Evolutionary conservation across 2,797 vertebrate species (phyloP), one percentile per base, ranked within the genome.

Genomic region (Betta splendens): DNA sequence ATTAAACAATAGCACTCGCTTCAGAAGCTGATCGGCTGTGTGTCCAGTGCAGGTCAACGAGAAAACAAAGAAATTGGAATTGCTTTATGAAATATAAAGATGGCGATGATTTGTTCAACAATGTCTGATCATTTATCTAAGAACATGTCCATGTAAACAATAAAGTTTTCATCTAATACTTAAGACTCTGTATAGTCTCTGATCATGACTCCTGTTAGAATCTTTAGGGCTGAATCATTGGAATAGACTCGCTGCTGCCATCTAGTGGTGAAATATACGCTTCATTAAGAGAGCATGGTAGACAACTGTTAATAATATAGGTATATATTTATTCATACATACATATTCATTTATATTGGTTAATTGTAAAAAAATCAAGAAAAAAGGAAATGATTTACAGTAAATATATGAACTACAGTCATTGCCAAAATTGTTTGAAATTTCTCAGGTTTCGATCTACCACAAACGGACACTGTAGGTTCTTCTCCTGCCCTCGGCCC

Each of bases 281-380:
- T 42, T n/a, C 6, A 21, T 15, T 5, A 22, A 23, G 16, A 67
- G 55, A 67, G 57, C 69, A 68, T 78, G 59, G 23, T 57, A 80
- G 46, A 75, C 81, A 74, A 56, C 55, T 79, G 64, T 90, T 93
- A 93, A 92, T 92, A 93, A 93, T 92, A 93, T 91, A 92, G 88
- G 90, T 91, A 91, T 92, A 92, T 91, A 91, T 93, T 93, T 92
- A 92, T 93, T 93, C 87, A 90, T 93, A 92, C 89, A 75, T 91
- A 90, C 89, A 88, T 91, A 83, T 89, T 90, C 78, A 91, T 91
- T 92, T 90, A 90, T 90, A 91, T 85, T 75, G 74, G 89, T 92
- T 93, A 92, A 92, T 89, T 89, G 71, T 92, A 89, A 83, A 91
- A 91, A 91, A 87, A 75, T 70, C 68, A 73, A 35, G 42, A 43